These are phyloP conservation scores for Eurois occulta DNA, from an alignment of 2,888 invertebrate species.

Conservation along the genomic window DNA sequence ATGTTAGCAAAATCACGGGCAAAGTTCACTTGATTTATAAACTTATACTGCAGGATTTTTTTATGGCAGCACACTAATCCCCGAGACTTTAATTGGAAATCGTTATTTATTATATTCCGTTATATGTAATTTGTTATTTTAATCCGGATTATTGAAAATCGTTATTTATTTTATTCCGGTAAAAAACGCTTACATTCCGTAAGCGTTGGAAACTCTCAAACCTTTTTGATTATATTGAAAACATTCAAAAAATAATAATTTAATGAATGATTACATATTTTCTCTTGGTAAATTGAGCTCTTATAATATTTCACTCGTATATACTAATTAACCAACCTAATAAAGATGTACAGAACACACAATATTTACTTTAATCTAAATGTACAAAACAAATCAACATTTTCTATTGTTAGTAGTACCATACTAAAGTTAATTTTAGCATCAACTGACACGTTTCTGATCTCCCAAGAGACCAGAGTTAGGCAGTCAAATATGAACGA, in stretches of 20 bases:
- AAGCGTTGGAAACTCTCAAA: no score
- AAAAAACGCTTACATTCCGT: no score
- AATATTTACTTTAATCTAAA: background rate
- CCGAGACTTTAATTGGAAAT: conserved; percentile 3
- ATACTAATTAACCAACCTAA: background rate
- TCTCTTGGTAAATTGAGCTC: no score
- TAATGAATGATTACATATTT: background rate
- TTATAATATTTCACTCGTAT: no score
- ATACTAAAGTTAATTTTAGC: background rate
- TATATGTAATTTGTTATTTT: no score
- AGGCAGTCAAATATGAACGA: conserved; percentile 28
- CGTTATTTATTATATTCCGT: conserved; percentile 16
- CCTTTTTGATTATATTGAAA: no score
- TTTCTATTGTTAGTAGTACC: background rate
- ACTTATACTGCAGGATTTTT: background rate
- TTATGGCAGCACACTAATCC: background rate
- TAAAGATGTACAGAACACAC: background rate
- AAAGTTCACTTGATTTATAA: background rate
- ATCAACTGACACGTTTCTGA: background rate
- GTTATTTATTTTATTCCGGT: no score
- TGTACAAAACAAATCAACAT: background rate
- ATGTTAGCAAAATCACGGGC: background rate
- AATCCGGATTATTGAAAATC: no score
- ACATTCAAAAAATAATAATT: background rate
- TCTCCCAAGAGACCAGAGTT: conserved; percentile 29